Conservation (phyloP, 1,140 invertebrate genomes). For the Drosophila ironensis region DNA sequence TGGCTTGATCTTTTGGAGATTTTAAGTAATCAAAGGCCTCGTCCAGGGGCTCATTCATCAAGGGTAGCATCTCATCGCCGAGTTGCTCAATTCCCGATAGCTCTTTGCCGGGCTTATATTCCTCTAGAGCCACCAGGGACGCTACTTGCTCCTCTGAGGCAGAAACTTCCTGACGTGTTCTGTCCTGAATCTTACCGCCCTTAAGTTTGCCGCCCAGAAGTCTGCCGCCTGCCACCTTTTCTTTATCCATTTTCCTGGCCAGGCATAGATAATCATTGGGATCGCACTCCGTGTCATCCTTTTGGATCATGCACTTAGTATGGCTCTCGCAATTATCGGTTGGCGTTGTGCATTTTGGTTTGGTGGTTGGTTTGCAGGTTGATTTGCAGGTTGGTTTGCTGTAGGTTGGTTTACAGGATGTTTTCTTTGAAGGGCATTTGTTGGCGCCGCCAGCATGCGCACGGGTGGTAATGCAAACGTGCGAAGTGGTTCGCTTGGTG, state of each 20-base stretch:
- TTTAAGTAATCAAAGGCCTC: not conserved
- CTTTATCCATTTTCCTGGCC: conserved; percentile 7
- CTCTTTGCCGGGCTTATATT: not conserved
- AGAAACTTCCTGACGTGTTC: too few relatives aligned
- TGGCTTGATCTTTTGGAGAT: not conserved
- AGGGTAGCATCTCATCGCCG: not conserved
- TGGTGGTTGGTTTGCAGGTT: not conserved
- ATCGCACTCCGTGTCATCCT: conserved; percentile 31
- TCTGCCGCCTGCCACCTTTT: not conserved
- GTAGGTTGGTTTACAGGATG: not conserved
- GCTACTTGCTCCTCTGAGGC: not conserved
- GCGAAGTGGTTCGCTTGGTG: conserved; percentile 5
- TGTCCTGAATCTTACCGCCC: too few relatives aligned
- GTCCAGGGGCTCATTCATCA: not conserved
- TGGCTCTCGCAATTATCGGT: too few relatives aligned
- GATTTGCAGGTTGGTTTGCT: conserved; percentile 7
- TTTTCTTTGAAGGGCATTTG: conserved; percentile 1
- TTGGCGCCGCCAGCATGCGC: not conserved
- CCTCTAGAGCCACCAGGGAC: not conserved
- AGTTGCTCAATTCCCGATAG: conserved; percentile 19
- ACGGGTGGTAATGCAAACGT: not conserved
- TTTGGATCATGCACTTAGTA: conserved; percentile 2
- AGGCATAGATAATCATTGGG: conserved; percentile 42
- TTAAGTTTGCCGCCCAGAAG: not conserved
- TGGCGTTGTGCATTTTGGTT: conserved; percentile 10